phyloP scores from a whole-genome alignment of 2,113 vertebrate species.

The Alligator sinensis region DNA sequence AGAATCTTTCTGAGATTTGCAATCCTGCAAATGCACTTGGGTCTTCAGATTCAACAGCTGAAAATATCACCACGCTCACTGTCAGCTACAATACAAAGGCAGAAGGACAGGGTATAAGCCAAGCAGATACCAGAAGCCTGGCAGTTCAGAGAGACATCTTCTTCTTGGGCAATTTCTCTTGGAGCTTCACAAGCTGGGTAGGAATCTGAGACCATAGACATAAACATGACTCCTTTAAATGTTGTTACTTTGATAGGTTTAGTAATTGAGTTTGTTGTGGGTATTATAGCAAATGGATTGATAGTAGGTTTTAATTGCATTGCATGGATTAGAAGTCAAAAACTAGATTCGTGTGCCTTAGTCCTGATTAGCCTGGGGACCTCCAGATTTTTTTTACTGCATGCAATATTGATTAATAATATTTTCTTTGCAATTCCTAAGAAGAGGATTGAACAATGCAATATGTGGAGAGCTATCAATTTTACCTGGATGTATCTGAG shows the following conservation, averaged over 20 bases:
- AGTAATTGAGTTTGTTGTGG: not conserved
- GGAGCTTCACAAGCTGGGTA: not conserved
- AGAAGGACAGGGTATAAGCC: not conserved
- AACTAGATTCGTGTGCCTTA: not conserved
- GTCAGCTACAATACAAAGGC: not conserved
- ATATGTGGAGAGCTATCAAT: fast-evolving
- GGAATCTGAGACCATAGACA: not conserved
- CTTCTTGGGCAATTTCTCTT: not conserved
- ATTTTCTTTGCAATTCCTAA: not conserved
- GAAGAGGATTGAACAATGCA: fast-evolving
- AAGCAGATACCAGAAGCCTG: not conserved
- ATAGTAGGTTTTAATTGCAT: not conserved
- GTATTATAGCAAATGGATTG: constrained; percentile 2
- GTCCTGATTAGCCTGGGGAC: constrained; percentile 40
- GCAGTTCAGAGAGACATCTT: not conserved
- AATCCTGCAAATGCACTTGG: not conserved
- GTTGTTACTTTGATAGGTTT: not conserved
- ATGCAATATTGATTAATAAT: fast-evolving
- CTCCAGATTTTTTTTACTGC: constrained; percentile 3
- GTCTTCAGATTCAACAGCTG: not conserved
- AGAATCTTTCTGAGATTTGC: not conserved
- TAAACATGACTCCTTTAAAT: not conserved
- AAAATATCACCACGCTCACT: not conserved
- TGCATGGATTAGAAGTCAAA: not conserved
- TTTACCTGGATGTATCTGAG: not conserved